These are phyloP conservation scores for Oxyruncus cristatus DNA, from an alignment of 2,113 vertebrate species.

Conservation along the genomic window DNA sequence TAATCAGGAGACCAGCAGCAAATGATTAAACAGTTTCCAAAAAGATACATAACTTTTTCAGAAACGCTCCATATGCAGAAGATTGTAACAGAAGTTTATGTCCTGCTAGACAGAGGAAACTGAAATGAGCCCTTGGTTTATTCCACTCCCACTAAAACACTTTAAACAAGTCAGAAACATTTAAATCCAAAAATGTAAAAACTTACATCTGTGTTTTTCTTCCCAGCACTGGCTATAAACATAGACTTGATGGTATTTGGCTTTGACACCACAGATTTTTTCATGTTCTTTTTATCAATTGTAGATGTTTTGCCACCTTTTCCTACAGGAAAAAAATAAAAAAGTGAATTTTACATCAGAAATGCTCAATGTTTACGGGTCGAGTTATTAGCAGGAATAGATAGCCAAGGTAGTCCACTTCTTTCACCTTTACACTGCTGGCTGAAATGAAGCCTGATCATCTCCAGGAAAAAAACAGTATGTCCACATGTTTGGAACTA, in stretches of 20 bases:
- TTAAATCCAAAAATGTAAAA: neutral
- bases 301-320: slow-evolving; percentile 71
- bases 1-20: neutral
- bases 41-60: neutral
- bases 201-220: slow-evolving; percentile 84
- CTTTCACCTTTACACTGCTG: neutral
- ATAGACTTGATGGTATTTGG: slow-evolving; percentile 94
- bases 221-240: slow-evolving; percentile 92
- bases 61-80: neutral
- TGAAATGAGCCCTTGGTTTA: neutral
- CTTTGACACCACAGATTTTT: slow-evolving; percentile 83
- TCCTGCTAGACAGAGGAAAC: neutral
- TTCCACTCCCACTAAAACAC: neutral
- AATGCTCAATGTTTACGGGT: neutral
- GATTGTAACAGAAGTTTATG: neutral
- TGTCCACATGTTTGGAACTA: neutral
- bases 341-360: neutral
- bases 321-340: slow-evolving; percentile 68
- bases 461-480: neutral
- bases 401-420: neutral
- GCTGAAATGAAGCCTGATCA: neutral
- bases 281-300: slow-evolving; percentile 75
- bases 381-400: neutral
- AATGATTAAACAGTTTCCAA: neutral
- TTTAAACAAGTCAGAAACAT: neutral